Conservation (phyloP, 2,113 vertebrate genomes). For the Holacanthus passer region DNA sequence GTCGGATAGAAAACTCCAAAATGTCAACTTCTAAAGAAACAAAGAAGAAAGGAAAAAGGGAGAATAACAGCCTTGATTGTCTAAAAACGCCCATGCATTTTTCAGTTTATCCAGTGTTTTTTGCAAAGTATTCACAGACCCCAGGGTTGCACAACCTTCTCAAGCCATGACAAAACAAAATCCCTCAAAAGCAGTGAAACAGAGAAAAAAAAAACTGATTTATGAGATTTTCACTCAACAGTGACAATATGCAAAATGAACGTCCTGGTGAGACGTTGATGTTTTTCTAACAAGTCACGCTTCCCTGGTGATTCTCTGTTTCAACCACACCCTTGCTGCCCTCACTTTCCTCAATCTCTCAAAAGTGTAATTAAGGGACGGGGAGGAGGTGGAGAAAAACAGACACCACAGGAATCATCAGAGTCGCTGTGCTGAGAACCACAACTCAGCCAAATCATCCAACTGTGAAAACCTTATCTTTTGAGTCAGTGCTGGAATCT, state of each 20-base stretch:
- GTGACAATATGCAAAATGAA: constrained; percentile 9
- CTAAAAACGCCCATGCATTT: constrained; percentile 25
- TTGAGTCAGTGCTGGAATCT: constrained; percentile 51
- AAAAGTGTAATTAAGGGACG: constrained; percentile 68
- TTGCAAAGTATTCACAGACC: constrained; percentile 27
- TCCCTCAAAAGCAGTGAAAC: constrained; percentile 7
- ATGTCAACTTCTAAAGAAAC: constrained; percentile 1
- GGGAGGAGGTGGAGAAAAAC: constrained; percentile 48
- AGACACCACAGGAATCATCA: constrained; percentile 49
- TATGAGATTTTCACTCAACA: constrained; percentile 6
- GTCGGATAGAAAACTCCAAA: neutral
- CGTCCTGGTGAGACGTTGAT: neutral
- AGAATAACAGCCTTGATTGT: constrained; percentile 13
- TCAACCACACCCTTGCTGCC: constrained; percentile 65
- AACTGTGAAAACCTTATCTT: constrained; percentile 72
- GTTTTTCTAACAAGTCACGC: constrained; percentile 18
- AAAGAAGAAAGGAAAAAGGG: constrained; percentile 18
- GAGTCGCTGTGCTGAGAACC: constrained; percentile 52
- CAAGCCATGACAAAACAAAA: constrained; percentile 19
- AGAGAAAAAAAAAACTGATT: constrained; percentile 21
- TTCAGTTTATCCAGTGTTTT: constrained; percentile 44
- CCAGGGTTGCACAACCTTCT: constrained; percentile 47
- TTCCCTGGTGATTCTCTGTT: constrained; percentile 43
- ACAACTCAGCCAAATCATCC: constrained; percentile 61
- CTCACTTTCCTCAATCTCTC: constrained; percentile 50